Conservation (phyloP, 2,797 vertebrate genomes). For the Melanogrammus aeglefinus region DNA sequence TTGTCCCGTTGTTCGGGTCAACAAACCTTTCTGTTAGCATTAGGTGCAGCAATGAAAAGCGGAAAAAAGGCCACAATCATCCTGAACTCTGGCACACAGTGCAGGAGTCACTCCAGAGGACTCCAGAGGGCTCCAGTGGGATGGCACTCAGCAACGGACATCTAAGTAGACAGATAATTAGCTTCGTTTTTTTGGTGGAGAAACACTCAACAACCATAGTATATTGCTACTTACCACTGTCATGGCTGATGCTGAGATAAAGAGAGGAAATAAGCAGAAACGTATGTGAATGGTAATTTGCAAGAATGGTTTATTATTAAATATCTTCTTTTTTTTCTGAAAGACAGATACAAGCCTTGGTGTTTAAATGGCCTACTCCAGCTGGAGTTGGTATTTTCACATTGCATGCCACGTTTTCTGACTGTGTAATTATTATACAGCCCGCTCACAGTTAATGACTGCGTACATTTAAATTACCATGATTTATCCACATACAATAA, state of each 20-base stretch:
- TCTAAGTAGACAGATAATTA: neutral
- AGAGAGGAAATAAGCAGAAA: neutral
- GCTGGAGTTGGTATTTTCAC: neutral
- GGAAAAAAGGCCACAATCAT: neutral
- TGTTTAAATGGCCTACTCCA: neutral
- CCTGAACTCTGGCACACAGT: neutral
- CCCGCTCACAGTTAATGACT: neutral
- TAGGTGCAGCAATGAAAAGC: neutral
- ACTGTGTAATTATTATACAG: neutral
- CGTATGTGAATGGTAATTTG: neutral
- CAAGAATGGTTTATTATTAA: neutral
- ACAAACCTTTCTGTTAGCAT: neutral
- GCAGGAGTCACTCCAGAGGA: neutral
- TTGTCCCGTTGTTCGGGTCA: neutral
- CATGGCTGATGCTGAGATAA: neutral
- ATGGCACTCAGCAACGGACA: neutral
- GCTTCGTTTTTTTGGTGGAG: neutral
- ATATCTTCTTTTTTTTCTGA: neutral
- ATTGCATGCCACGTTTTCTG: neutral
- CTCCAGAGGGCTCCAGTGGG: neutral
- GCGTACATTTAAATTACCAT: neutral
- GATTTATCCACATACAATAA: conserved; percentile 5
- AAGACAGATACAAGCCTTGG: neutral
- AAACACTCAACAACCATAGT: neutral
- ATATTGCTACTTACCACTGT: neutral